Base-by-base conservation (phyloP, 2,888 invertebrate genomes). In the Drosophila koepferae region DNA sequence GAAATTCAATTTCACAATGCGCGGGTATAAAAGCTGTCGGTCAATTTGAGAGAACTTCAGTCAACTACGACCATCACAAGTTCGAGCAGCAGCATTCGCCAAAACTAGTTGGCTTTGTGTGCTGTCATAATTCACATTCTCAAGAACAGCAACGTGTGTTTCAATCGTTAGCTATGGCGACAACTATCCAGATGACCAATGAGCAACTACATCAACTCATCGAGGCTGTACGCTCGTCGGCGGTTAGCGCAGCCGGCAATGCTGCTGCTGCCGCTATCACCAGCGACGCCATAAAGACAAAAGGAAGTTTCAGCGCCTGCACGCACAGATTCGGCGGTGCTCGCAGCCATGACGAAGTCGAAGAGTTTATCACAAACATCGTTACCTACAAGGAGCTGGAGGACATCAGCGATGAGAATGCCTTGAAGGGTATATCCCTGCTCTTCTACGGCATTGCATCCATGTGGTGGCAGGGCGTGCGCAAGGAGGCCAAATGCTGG, bases 391-490 rank as follows among this genome's bases (percentile, higher is more conserved):
- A 92, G 68, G 92, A 92, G 64, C 68, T 92, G 55, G 92, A 92
- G 46, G 62, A 72, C 38, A 92, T 92, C 48, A 89, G 72, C 63
- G 92, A 92, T 38, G 91, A 88, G 68, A 91, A 92, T 62, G 92
- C 92, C 2, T 77, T 92, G 2, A 91, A 88, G 64, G 91, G 92
- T 2, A 65, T 92, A 9, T 91, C 92, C 16, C 73, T 92, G 63
- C 78, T 92, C 7, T 89, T 92, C 67, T 81, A 49, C 20, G 91
- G 91, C 36, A 71, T 91, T 28, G 92, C 92, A 7, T 90, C 90
- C 10, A 91, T 88, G 23, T 92, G 92, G 92, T 92, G 92, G 92
- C 92, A 92, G 77, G 92, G 92, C 59, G 90, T 92, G 0, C 87
- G 90, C 34, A 89, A 89, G 64, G 92, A 92, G 73, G 92, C 92